phyloP scores from a whole-genome alignment of 2,888 invertebrate species.

The Oxycera nigricornis region DNA sequence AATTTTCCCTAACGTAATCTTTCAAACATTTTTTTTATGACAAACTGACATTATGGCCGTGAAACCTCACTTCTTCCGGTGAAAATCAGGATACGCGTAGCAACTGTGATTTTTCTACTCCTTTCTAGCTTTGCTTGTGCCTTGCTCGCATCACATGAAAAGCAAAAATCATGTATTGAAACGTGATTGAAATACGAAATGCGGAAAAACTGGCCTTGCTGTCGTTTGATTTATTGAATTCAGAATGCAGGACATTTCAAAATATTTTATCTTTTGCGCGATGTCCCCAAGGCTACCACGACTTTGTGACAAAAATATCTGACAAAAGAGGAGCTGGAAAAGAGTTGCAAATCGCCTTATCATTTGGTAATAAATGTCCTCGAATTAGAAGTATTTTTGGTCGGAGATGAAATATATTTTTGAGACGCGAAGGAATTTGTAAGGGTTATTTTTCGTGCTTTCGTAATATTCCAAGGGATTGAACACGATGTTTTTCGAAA shows the following conservation, averaged over 20 bases:
- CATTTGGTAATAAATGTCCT: conserved; percentile 32
- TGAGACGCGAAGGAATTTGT: no score
- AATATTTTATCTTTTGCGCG: conserved; percentile 15
- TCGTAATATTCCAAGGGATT: no score
- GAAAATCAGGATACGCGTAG: no score
- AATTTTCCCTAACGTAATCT: conserved; percentile 4
- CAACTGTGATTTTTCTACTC: no score
- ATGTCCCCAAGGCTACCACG: neutral
- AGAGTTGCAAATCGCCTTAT: conserved; percentile 33
- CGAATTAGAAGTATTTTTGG: conserved; percentile 21
- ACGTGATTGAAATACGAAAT: conserved; percentile 36
- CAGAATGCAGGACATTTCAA: conserved; percentile 21
- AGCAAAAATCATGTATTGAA: conserved; percentile 37
- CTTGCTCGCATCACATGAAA: conserved; percentile 17
- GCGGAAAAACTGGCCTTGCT: conserved; percentile 28
- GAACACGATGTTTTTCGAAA: no score
- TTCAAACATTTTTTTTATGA: conserved; percentile 3
- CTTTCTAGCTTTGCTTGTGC: neutral
- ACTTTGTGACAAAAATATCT: neutral
- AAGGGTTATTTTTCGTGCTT: no score
- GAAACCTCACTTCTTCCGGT: no score
- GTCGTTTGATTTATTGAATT: conserved; percentile 35
- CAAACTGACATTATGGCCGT: neutral
- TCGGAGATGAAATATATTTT: no score
- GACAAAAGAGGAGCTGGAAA: neutral